Percentiles rank a stretch among this genome's conserved stretches.
Conservation (phyloP, 2,113 vertebrate species). For the Protobothrops mucrosquamatus region DNA sequence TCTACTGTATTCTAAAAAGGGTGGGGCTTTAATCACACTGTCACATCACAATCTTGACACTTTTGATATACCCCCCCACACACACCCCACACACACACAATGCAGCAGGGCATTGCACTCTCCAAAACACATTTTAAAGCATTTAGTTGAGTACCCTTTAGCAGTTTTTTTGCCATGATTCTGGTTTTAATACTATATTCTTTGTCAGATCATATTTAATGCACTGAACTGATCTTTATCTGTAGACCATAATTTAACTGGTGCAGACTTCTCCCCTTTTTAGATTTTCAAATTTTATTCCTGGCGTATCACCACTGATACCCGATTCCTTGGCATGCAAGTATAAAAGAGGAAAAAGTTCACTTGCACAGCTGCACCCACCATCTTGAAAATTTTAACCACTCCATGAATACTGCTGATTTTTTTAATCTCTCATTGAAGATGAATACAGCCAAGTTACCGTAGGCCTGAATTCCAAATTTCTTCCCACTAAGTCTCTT, state of each 20-base stretch:
- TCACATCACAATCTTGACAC: neutral
- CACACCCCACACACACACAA: neutral
- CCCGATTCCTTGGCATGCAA: neutral
- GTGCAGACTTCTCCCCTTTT: neutral
- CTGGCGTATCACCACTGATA: neutral
- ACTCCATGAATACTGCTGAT: neutral
- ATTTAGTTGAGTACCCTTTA: neutral
- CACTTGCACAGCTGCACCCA: neutral
- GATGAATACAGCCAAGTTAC: conserved; percentile 18
- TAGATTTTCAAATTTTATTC: conserved; percentile 26
- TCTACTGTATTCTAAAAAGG: too few relatives aligned
- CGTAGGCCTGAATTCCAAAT: conserved; percentile 34
- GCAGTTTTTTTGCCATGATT: neutral
- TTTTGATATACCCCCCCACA: neutral
- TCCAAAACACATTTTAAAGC: neutral
- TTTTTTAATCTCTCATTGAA: conserved; percentile 18
- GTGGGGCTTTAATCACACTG: too few relatives aligned
- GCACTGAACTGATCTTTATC: conserved; percentile 3
- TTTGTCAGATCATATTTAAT: neutral
- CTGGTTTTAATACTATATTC: neutral
- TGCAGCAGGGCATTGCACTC: neutral
- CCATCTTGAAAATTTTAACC: neutral
- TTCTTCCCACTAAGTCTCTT: conserved; percentile 11
- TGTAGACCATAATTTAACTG: conserved; percentile 17
- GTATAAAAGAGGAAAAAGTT: neutral